Evolutionary conservation across 2,113 vertebrate genomes (phyloP), one percentile per base, ranked within the genome.

Genomic region (Leptobrachium ailaonicum): DNA sequence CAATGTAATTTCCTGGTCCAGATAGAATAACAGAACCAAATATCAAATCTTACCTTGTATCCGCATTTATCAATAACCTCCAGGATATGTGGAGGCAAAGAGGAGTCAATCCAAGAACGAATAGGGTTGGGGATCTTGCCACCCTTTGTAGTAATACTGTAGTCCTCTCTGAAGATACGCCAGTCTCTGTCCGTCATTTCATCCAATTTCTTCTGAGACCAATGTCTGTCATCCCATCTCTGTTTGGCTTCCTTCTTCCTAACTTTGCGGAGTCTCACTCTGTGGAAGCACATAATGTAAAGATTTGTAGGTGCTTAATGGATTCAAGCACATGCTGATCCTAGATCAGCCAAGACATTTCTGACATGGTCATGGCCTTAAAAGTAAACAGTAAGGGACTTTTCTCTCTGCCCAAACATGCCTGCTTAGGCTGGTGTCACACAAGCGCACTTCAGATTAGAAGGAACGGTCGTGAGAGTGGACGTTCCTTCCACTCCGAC

Each of bases 111-210:
- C 98, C 98, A 99, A 91, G 96, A 98, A 76, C 98, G 95, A 88
- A 99, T 98, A 83, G 98, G 98, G 81, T 99, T 99, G 0, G 98
- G 98, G 77, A 99, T 99, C 88, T 98, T 99, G 83, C 98, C 97
- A 40, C 98, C 98, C 84, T 99, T 99, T 83, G 98, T 99, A 84
- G 98, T 99, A 88, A 99, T 99, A 90, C 96, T 99, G 86, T 99
- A 99, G 82, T 99, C 98, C 85, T 99, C 98, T 0, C 97, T 91
- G 87, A 99, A 99, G 86, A 99, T 99, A 41, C 98, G 89, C 98
- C 98, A 99, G 88, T 99, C 98, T 84, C 98, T 93, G 93, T 99
- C 98, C 0, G 95, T 98, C 97, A 99, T 99, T 89, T 99, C 98
- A 0, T 99, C 98, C 85, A 99, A 90, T 87, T 99, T 99, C 93